These are phyloP conservation scores for Siphamia tubifer DNA, from an alignment of 2,113 vertebrate genomes.

Conservation along the genomic window DNA sequence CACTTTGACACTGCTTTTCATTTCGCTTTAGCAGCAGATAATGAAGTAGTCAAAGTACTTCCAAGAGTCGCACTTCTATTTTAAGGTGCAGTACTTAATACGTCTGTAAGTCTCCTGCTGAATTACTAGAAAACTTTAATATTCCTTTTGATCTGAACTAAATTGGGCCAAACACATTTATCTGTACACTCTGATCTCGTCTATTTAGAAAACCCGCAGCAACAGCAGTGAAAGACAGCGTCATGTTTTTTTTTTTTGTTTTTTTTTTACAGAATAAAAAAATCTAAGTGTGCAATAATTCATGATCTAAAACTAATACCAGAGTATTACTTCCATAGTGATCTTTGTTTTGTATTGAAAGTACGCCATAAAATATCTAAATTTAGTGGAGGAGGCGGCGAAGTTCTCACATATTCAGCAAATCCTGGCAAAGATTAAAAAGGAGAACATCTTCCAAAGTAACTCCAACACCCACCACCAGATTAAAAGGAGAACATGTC, in stretches of 20 bases:
- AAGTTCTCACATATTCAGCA: slow-evolving; percentile 12
- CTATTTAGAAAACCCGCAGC: not conserved
- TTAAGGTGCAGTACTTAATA: too few species aligned
- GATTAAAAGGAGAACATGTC: not conserved
- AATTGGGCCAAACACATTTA: slow-evolving; percentile 16
- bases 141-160: slow-evolving; percentile 3
- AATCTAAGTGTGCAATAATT: not conserved
- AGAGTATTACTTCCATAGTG: not conserved
- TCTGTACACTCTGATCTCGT: slow-evolving; percentile 7
- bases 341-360: not conserved
- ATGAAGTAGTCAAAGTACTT: not conserved
- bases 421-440: slow-evolving; percentile 1
- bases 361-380: not conserved
- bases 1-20: too few species aligned
- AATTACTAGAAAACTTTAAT: not conserved
- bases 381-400: slow-evolving; percentile 16
- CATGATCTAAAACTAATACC: too few species aligned
- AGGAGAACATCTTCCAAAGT: slow-evolving; percentile 1
- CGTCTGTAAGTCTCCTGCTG: not conserved
- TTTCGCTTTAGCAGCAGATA: not conserved
- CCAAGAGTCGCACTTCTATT: not conserved
- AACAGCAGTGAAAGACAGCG: not conserved
- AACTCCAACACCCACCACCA: slow-evolving; percentile 7
- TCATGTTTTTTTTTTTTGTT: not conserved
- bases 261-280: not conserved